Evolutionary conservation across 2,888 invertebrate genomes (phyloP).

Genomic region (Holacanthella duospinosa): DNA sequence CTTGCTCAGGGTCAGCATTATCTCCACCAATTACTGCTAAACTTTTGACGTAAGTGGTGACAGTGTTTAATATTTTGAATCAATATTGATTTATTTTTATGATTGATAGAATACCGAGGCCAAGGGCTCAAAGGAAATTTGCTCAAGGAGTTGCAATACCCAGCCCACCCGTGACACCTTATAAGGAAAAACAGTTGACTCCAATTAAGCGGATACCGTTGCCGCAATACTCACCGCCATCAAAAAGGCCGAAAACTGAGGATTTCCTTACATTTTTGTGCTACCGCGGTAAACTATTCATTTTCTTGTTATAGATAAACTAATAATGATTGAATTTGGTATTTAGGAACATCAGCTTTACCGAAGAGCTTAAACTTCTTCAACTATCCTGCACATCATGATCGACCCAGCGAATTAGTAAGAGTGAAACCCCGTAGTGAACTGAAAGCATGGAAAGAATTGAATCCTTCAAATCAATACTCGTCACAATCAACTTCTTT

Average conservation of each 20-base stretch:
- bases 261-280: constrained; percentile 77
- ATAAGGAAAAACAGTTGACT: constrained; percentile 46
- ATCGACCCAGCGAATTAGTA: not conserved
- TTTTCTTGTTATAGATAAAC: constrained; percentile 8
- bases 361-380: constrained; percentile 64
- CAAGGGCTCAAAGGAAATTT: constrained; percentile 71
- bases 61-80: no score
- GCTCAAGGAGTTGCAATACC: constrained; percentile 62
- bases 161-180: constrained; percentile 49
- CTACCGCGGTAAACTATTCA: constrained; percentile 54
- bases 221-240: constrained; percentile 41
- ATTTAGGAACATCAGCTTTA: constrained; percentile 54
- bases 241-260: constrained; percentile 66
- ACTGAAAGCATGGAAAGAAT: not conserved
- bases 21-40: not conserved
- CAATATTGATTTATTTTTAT: constrained; percentile 39
- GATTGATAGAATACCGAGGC: constrained; percentile 45
- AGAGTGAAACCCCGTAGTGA: not conserved
- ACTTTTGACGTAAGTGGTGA: not conserved
- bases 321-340: constrained; percentile 13
- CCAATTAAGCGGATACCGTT: constrained; percentile 16
- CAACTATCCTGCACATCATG: constrained; percentile 40
- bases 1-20: not conserved
- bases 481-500: constrained; percentile 42
- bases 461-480: not conserved